A percentile compares a stretch with the other conserved stretches of the same genome.
These are phyloP conservation scores for Rattus rattus DNA, from an alignment of 2,113 vertebrate genomes.

Conservation along the genomic window DNA sequence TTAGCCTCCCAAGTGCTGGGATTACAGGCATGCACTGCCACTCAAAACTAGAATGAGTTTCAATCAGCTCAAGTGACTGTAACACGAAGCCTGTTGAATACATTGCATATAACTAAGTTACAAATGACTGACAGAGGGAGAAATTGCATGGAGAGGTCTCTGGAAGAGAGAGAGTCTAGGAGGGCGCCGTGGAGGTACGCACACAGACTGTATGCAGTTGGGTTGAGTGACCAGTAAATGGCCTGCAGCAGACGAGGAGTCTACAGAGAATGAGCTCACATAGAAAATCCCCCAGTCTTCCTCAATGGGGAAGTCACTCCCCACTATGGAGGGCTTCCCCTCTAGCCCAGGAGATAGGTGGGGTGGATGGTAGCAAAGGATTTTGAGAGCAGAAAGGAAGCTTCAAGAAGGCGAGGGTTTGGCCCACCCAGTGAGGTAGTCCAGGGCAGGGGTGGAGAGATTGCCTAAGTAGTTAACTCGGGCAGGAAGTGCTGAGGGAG, in stretches of 20 bases:
- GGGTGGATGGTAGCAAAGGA: neutral
- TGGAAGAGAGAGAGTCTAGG: neutral
- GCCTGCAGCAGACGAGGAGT: neutral
- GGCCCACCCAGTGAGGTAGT: neutral
- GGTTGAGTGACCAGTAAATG: neutral
- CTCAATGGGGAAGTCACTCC: neutral
- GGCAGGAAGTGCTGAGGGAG: neutral
- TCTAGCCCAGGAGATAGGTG: neutral
- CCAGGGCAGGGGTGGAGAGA: neutral
- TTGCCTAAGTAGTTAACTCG: neutral
- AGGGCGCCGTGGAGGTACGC: neutral
- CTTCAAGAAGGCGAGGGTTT: neutral
- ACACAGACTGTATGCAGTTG: neutral
- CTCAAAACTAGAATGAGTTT: neutral
- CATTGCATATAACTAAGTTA: neutral
- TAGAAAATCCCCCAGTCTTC: neutral
- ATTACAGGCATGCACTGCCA: neutral
- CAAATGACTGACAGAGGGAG: neutral
- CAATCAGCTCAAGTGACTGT: neutral
- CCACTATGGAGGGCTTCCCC: neutral
- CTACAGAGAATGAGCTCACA: neutral
- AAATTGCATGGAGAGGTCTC: neutral
- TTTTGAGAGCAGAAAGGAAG: neutral
- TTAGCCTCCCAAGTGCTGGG: neutral
- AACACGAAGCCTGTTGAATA: neutral